Evolutionary conservation across 2,797 vertebrate genomes (phyloP), one percentile per base, ranked within the genome.

Genomic region (Pterois miles): DNA sequence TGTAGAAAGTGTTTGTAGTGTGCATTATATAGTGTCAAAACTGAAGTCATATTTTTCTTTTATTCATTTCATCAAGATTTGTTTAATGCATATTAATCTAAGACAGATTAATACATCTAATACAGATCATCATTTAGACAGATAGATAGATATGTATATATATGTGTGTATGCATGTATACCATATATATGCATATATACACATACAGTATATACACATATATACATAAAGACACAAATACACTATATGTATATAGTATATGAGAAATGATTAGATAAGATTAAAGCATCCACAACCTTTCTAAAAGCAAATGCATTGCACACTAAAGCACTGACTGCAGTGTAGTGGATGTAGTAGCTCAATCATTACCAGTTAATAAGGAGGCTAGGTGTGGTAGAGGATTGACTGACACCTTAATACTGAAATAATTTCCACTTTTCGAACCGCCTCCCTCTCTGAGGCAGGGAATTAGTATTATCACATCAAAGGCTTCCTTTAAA

Each of bases 311-410:
- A 96, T 94, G 81, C 38, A 74, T 60, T 78, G 84, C 95, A 94
- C 93, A 92, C 88, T 92, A 93, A 96, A 78, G 78, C 75, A 82
- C 54, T 79, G 78, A 89, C 62, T 64, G 79, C 88, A 74, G 82
- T 82, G 88, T 86, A 83, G 77, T 80, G 68, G 64, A 84, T 90
- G 95, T 96, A 96, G 95, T 95, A 94, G 95, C 96, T 96, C 96
- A 96, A 96, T 97, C 96, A 97, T 98, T 97, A 98, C 96, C 95
- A 96, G 96, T 96, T 98, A 98, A 99, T 98, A 97, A 97, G 96
- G 93, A 90, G 91, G 89, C 82, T 82, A 86, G 89, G 89, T 92
- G 93, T 94, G 96, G 95, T 95, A 92, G 95, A 95, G 96, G 96
- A 97, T 96, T 97, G 97, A 98, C 96, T 97, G 97, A 97, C 96